Base-by-base conservation (phyloP, 2,888 invertebrate species). In the Cephus spinipes region DNA sequence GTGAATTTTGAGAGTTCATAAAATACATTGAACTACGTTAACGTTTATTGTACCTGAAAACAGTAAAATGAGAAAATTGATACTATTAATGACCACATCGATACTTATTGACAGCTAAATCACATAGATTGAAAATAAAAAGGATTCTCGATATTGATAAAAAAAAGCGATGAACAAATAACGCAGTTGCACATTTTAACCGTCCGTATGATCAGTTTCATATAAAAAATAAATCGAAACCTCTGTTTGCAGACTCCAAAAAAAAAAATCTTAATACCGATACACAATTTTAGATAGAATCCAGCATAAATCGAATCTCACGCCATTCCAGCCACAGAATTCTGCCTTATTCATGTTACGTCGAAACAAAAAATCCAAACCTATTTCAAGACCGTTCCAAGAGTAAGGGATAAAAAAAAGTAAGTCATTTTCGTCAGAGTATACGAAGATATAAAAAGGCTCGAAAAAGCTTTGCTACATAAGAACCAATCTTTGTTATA, bases 401-500 rank as follows among this genome's bases (percentile, higher is more conserved):
- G 23, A 55, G 9, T 23, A 23, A 40, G 6, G 40, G 6, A 40
- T 15, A 40, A 15, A 40, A 36, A 12, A 36, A 15, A 15, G 1
- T 15, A 15, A 1, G 15, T 40, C 0, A 6, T 55, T 55, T 55
- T 55, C 4, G 55, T 9, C 55, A 0, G 23, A 6, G 15, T 11
- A 9, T 55, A 23, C 77, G 77, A 74, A 78, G 77, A 82, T 71
- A 77, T 78, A 75, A 79, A 83, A 81, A 79, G 34, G 68, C 78
- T 78, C 74, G 69, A 74, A 69, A 69, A 68, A 69, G 31, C 68
- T 68, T 71, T 31, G n/a, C 80, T 83, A 83, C 84, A 84, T 87
- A 85, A 87, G 87, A 88, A 88, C 87, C 86, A 89, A 89, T 89
- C 88, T 89, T 88, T 87, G 88, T 89, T 86, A 84, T 83, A 88